Evolutionary conservation across 2,797 vertebrate species (phyloP), one percentile per base, ranked within the genome.

Genomic region (Poliocrania exsul): DNA sequence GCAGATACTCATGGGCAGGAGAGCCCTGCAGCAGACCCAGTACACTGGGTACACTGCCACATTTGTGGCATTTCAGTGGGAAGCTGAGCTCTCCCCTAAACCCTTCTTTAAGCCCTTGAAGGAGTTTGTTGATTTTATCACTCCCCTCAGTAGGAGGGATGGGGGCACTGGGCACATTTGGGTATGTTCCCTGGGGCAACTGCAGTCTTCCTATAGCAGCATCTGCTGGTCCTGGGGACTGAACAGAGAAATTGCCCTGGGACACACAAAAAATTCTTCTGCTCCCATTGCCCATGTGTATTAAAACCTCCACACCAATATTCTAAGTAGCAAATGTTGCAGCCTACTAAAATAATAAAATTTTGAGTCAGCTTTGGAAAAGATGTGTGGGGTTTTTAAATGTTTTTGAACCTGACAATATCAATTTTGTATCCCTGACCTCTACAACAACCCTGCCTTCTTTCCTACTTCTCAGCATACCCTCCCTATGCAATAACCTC

Each of bases 391-490:
- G 6, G 0, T 19, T 88, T 81, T 85, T 6, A 31, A 93, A 49
- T 0, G 2, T 21, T 92, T 88, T 81, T 91, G 73, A 79, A 60
- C 42, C 35, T 86, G 75, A 70, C 50, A 60, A 37, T 31, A 33
- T 47, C 33, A 49, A 24, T 92, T 88, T 95, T 94, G n/a, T 91
- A 58, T 72, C 51, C 71, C 44, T 86, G 70, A 64, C 94, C 81
- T 42, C 65, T 74, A 6, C 10, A 94, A 28, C 37, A 50, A 71
- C 33, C 15, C 66, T 62, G 85, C 38, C 19, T 90, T 58, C 88
- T 44, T 84, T 67, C n/a, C 65, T 66, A 49, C 35, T 37, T 15
- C 84, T 69, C 85, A 29, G 73, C 38, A 50, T 18, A 37, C 25
- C 25, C 73, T 79, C 72, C 67, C 35, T 35, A 31, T 46, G 56